A percentile compares a stretch with the other conserved stretches of the same genome.
These are phyloP conservation scores for Leptatherina wallacei DNA, from an alignment of 2,797 vertebrate species.

Conservation along the genomic window DNA sequence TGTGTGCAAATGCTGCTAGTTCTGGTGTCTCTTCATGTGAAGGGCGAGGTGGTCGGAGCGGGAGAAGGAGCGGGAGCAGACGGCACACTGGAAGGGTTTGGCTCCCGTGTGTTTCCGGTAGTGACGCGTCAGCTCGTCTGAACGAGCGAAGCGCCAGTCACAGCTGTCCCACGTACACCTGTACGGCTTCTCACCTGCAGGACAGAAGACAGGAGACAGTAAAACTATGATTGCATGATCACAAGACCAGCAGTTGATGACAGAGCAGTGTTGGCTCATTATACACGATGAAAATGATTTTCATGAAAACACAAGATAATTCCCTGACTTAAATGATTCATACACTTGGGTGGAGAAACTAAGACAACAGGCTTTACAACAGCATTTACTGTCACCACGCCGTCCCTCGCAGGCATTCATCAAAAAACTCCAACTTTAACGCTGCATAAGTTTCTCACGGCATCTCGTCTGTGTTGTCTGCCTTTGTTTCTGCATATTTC, in stretches of 20 bases:
- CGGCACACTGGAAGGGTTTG: constrained; percentile 96
- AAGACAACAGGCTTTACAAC: constrained; percentile 65
- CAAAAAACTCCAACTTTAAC: neutral
- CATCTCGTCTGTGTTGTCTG: constrained; percentile 14
- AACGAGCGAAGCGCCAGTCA: constrained; percentile 98
- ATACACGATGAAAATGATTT: constrained; percentile 5
- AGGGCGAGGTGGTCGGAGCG: constrained; percentile 97
- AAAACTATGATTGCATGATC: neutral
- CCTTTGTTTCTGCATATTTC: constrained; percentile 12
- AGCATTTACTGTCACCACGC: constrained; percentile 35
- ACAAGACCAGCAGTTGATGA: neutral
- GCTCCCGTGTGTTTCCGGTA: constrained; percentile 98
- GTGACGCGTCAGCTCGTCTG: constrained; percentile 96
- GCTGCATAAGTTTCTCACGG: constrained; percentile 64
- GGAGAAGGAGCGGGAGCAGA: constrained; percentile 98
- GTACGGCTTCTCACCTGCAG: constrained; percentile 97
- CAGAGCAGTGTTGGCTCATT: neutral
- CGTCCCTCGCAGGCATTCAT: constrained; percentile 56
- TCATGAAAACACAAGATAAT: constrained; percentile 18
- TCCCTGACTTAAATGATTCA: constrained; percentile 42
- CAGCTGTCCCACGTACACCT: constrained; percentile 98
- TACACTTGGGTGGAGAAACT: constrained; percentile 59
- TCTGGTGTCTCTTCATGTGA: constrained; percentile 98
- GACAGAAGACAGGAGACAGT: neutral
- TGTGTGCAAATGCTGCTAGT: constrained; percentile 74